These are phyloP conservation scores for Bufo gargarizans DNA, from an alignment of 2,113 vertebrate genomes.

Conservation along the genomic window DNA sequence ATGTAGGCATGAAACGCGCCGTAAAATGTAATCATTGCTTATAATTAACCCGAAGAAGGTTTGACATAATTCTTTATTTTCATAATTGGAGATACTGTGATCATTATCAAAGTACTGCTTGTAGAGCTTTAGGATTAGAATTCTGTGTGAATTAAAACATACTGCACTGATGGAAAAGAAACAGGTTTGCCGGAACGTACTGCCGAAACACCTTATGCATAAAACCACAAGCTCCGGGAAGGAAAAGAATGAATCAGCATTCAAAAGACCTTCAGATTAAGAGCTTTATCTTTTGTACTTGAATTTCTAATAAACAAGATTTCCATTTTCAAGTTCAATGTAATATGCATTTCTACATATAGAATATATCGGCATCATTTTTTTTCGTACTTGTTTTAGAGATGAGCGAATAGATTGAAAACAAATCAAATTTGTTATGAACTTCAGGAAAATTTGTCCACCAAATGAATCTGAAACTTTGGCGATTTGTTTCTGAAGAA, in stretches of 20 bases:
- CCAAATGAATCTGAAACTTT: too few species aligned
- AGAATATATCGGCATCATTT: not conserved
- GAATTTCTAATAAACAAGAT: not conserved
- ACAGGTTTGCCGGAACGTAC: constrained; percentile 3
- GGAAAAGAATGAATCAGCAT: not conserved
- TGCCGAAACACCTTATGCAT: not conserved
- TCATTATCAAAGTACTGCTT: constrained; percentile 25
- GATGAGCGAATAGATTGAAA: too few species aligned
- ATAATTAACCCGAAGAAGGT: constrained; percentile 20
- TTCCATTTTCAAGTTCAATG: not conserved
- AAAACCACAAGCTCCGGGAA: not conserved
- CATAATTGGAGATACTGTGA: constrained; percentile 32
- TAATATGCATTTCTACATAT: not conserved
- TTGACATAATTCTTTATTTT: constrained; percentile 33
- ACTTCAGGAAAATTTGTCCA: too few species aligned
- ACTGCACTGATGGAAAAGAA: not conserved
- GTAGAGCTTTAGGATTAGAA: constrained; percentile 9
- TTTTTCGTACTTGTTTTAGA: too few species aligned
- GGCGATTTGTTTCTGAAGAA: too few species aligned
- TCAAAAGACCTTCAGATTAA: not conserved
- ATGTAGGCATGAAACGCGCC: not conserved
- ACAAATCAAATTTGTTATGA: too few species aligned
- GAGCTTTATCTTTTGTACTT: not conserved
- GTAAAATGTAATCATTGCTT: constrained; percentile 21
- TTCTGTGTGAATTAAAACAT: not conserved